Evolutionary conservation across 2,888 invertebrate genomes (phyloP).

Genomic region (Nephrocerus scutellatus): DNA sequence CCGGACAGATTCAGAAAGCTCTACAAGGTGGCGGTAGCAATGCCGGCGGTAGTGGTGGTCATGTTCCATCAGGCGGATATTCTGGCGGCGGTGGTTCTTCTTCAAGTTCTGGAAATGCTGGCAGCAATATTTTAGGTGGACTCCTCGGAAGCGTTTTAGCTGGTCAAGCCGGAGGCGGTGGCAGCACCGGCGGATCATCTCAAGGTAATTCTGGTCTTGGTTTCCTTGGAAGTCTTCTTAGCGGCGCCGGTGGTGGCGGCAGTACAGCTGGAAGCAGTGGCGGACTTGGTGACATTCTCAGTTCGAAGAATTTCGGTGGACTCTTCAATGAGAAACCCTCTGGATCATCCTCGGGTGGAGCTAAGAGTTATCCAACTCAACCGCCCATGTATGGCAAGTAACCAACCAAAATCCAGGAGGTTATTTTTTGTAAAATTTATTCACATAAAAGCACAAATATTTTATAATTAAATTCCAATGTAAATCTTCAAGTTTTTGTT

Average conservation of each 20-base stretch:
- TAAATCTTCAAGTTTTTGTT: too few species aligned
- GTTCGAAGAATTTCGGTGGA: conserved; percentile 41
- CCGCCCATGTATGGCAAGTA: conserved; percentile 32
- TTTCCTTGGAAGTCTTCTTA: conserved; percentile 24
- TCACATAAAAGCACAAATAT: too few species aligned
- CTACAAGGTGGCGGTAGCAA: conserved; percentile 39
- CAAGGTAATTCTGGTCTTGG: too few species aligned
- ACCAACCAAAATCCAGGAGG: too few species aligned
- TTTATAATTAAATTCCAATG: too few species aligned
- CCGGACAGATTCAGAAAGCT: conserved; percentile 43
- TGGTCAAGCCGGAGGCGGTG: conserved; percentile 26
- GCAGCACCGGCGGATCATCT: conserved; percentile 21
- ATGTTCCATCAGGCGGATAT: conserved; percentile 29
- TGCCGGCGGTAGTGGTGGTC: conserved; percentile 25
- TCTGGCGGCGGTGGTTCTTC: conserved; percentile 23
- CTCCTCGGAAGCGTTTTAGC: conserved; percentile 27
- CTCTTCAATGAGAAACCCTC: conserved; percentile 44
- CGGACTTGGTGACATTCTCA: conserved; percentile 37
- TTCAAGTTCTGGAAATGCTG: conserved; percentile 26
- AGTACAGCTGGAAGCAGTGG: conserved; percentile 18
- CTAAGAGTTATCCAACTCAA: conserved; percentile 44
- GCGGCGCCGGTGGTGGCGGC: conserved; percentile 24
- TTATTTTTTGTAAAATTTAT: too few species aligned
- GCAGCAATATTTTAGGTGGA: conserved; percentile 30
- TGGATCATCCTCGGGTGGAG: conserved; percentile 23